phyloP scores from a whole-genome alignment of 2,113 vertebrate species.

The Scatophagus argus region DNA sequence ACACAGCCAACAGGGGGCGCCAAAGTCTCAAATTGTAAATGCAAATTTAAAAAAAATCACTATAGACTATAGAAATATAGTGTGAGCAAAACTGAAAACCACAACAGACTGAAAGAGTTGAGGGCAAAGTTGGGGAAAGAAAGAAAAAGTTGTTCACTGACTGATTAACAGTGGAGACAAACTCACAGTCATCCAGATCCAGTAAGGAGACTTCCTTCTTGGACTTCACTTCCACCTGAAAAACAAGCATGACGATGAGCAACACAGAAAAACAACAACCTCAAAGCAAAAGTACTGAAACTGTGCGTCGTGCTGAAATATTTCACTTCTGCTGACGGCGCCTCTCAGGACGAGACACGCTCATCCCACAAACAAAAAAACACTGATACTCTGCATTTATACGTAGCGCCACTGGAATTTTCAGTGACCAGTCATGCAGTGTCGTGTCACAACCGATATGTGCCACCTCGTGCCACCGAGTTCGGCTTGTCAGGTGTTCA shows the following conservation, averaged over 20 bases:
- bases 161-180: background rate
- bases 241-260: slow-evolving; percentile 50
- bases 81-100: no score
- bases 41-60: no score
- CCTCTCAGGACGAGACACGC: slow-evolving; percentile 16
- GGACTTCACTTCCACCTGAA: slow-evolving; percentile 85
- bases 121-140: background rate
- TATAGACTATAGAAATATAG: no score
- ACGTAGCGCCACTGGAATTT: slow-evolving; percentile 28
- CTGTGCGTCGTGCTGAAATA: background rate
- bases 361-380: slow-evolving; percentile 30
- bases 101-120: background rate
- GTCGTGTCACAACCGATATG: slow-evolving; percentile 32
- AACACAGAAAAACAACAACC: background rate
- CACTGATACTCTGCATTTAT: slow-evolving; percentile 15
- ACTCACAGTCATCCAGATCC: slow-evolving; percentile 97
- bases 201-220: slow-evolving; percentile 88
- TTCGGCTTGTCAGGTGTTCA: slow-evolving; percentile 36
- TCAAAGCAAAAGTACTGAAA: background rate
- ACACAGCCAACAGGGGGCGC: background rate
- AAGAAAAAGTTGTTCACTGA: background rate
- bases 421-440: slow-evolving; percentile 19
- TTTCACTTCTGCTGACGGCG: slow-evolving; percentile 32
- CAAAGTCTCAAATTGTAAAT: background rate
- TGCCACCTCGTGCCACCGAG: slow-evolving; percentile 11